Evolutionary conservation across 2,113 vertebrate species (phyloP).

Genomic region (Chitala chitala): DNA sequence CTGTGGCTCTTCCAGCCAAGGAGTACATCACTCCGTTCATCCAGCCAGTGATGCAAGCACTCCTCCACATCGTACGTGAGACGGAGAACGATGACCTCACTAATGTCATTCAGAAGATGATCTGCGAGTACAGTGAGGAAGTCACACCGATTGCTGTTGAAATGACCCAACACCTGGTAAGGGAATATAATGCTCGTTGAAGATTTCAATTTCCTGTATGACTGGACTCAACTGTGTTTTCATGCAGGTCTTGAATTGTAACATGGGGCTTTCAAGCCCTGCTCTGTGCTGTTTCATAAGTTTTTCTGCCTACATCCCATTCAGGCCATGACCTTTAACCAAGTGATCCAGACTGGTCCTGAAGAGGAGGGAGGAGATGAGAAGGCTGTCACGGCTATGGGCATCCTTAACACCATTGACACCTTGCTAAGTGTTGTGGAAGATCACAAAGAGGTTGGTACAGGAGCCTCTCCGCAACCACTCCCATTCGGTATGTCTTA

Average conservation of each 20-base stretch:
- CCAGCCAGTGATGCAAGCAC: constrained; percentile 94
- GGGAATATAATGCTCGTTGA: constrained; percentile 25
- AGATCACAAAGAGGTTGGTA: constrained; percentile 94
- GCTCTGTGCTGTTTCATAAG: neutral
- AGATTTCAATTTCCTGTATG: neutral
- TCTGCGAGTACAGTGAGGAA: constrained; percentile 98
- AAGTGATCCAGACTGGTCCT: constrained; percentile 95
- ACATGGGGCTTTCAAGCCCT: neutral
- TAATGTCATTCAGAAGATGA: constrained; percentile 99
- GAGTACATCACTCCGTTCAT: constrained; percentile 96
- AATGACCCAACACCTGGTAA: constrained; percentile 98
- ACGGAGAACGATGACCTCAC: constrained; percentile 98
- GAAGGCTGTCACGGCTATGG: constrained; percentile 99
- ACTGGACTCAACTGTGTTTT: no score
- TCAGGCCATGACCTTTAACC: constrained; percentile 98
- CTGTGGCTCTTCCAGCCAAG: constrained; percentile 70
- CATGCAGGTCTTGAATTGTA: neutral
- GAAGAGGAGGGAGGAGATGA: constrained; percentile 98
- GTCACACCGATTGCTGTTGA: constrained; percentile 97
- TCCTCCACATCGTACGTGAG: constrained; percentile 95
- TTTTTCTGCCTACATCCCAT: constrained; percentile 15
- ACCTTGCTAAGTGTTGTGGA: constrained; percentile 97
- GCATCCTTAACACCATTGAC: constrained; percentile 97
- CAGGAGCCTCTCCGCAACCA: constrained; percentile 13
- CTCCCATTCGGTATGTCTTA: neutral